Conservation (phyloP, 2,797 vertebrate genomes). For the Oreochromis mossambicus region DNA sequence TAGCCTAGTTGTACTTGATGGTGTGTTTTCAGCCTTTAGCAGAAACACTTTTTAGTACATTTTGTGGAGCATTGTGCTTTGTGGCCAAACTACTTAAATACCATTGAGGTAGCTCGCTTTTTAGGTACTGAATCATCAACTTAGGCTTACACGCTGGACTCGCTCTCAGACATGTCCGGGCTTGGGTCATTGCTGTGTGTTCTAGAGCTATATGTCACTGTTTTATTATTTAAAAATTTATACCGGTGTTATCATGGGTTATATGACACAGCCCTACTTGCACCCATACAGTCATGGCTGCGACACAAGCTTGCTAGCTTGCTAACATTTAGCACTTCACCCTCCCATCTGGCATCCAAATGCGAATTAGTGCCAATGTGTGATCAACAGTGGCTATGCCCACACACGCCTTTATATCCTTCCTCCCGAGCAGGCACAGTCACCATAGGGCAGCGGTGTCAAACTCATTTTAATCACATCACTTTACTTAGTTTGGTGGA, state of each 20-base stretch:
- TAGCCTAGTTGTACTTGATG: not conserved
- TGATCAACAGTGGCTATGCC: not conserved
- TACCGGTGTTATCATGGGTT: not conserved
- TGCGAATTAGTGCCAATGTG: not conserved
- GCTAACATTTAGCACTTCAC: not conserved
- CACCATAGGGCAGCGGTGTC: not conserved
- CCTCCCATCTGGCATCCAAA: not conserved
- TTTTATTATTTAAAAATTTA: not conserved
- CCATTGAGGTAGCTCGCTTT: not conserved
- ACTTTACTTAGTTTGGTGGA: not conserved
- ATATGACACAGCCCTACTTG: not conserved
- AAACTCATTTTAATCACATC: not conserved
- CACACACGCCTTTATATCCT: not conserved
- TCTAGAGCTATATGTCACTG: not conserved
- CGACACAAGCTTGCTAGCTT: not conserved
- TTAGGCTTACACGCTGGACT: not conserved
- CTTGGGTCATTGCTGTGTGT: not conserved
- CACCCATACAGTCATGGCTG: not conserved
- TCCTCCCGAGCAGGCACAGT: not conserved
- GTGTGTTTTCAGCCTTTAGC: not conserved
- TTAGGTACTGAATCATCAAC: not conserved
- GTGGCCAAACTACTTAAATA: not conserved
- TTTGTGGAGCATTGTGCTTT: not conserved
- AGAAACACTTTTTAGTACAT: not conserved
- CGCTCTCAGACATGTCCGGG: not conserved